Evolutionary conservation across 2,113 vertebrate species (phyloP).

Genomic region (Mionectes macconnelli): DNA sequence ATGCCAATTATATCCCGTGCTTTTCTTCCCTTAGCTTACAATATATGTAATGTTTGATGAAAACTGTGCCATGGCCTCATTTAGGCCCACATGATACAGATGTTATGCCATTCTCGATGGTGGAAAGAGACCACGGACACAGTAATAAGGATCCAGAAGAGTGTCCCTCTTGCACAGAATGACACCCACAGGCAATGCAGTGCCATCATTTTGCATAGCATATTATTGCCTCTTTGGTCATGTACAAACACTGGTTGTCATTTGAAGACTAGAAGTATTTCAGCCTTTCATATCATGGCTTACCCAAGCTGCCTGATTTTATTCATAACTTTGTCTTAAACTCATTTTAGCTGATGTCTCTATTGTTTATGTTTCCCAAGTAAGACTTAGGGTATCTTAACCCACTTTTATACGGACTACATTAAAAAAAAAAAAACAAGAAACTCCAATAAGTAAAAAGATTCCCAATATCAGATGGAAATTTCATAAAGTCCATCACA

Average conservation of each 20-base stretch:
- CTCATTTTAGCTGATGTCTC: not conserved
- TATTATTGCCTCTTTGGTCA: not conserved
- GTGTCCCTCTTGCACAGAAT: not conserved
- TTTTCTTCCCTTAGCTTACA: not conserved
- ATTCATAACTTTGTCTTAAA: not conserved
- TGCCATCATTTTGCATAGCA: not conserved
- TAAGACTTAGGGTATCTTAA: not conserved
- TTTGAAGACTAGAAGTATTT: not conserved
- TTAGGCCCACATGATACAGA: not conserved
- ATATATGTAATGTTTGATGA: not conserved
- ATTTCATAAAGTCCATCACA: not conserved
- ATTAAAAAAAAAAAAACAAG: not conserved
- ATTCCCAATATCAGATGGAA: not conserved
- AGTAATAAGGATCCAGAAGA: not conserved
- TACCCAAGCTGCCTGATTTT: not conserved
- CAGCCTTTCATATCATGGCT: not conserved
- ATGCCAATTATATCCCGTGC: conserved; percentile 10
- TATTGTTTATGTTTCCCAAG: not conserved
- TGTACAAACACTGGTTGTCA: not conserved
- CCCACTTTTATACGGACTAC: not conserved
- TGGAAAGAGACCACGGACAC: not conserved
- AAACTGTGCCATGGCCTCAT: conserved; percentile 21
- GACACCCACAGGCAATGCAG: not conserved
- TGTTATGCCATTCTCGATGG: not conserved
- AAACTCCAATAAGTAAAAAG: not conserved